Conservation (phyloP, 2,888 invertebrate genomes). For the Plutella xylostella region DNA sequence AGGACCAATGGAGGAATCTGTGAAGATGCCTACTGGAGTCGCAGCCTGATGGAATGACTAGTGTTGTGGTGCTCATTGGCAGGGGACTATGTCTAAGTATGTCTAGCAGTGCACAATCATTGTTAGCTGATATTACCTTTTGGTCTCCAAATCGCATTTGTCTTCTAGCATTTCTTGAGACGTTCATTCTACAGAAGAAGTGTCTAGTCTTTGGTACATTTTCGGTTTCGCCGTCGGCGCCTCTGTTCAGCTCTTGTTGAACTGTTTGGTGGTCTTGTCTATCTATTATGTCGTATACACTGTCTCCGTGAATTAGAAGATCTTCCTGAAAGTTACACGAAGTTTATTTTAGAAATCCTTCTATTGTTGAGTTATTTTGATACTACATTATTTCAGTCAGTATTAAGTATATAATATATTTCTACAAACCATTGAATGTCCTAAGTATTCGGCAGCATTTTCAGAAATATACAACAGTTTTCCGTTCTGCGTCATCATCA, state of each 20-base stretch:
- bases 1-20: too few species aligned
- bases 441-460: constrained; percentile 98
- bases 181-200: constrained; percentile 98
- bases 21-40: too few species aligned
- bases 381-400: not conserved
- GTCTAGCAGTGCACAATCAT: too few species aligned
- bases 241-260: constrained; percentile 88
- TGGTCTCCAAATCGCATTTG: constrained; percentile 99
- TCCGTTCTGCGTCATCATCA: constrained; percentile 98
- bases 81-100: too few species aligned
- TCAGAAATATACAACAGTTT: constrained; percentile 98
- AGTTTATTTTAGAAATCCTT: not conserved
- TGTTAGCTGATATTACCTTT: too few species aligned
- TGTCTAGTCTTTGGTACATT: constrained; percentile 75
- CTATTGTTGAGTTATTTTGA: not conserved
- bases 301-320: constrained; percentile 97
- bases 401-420: not conserved
- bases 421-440: constrained; percentile 93
- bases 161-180: constrained; percentile 94
- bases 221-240: constrained; percentile 60
- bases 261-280: constrained; percentile 98
- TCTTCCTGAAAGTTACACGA: constrained; percentile 84
- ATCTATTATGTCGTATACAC: constrained; percentile 98
- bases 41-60: too few species aligned
- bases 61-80: too few species aligned